Conservation (phyloP, 2,888 invertebrate genomes). For the Amphipyra berbera region DNA sequence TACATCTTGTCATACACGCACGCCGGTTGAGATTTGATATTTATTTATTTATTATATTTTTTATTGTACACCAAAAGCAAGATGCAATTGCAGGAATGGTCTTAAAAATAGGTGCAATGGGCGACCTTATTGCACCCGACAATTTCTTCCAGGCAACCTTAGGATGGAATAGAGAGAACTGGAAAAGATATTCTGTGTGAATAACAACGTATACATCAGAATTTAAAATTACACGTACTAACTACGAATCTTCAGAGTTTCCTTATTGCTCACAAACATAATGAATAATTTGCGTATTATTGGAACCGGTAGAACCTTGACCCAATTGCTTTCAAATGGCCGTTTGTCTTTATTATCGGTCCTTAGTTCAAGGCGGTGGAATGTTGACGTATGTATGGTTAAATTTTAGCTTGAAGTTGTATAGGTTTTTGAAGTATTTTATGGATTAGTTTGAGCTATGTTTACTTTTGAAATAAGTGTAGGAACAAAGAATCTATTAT, state of each 20-base stretch:
- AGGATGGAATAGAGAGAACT: too few species aligned
- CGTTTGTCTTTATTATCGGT: constrained; percentile 17
- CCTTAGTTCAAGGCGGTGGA: neutral
- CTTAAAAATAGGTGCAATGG: too few species aligned
- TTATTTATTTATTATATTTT: too few species aligned
- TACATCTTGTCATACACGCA: too few species aligned
- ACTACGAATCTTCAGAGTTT: constrained; percentile 21
- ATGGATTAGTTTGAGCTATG: neutral
- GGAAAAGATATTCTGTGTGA: too few species aligned
- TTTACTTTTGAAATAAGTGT: too few species aligned
- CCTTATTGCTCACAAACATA: constrained; percentile 38
- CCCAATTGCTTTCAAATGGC: constrained; percentile 17
- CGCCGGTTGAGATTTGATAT: too few species aligned
- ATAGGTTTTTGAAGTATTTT: neutral
- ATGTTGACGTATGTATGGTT: neutral
- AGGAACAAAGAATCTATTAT: neutral
- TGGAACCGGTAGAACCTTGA: constrained; percentile 27
- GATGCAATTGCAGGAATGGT: too few species aligned
- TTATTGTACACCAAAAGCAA: too few species aligned
- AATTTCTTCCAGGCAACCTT: too few species aligned
- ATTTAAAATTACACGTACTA: constrained; percentile 9
- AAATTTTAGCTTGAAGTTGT: neutral
- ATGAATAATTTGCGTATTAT: constrained; percentile 42
- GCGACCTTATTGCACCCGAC: too few species aligned
- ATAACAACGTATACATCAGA: neutral